These are phyloP conservation scores for Agrochola macilenta DNA, from an alignment of 2,888 invertebrate genomes.

Conservation along the genomic window DNA sequence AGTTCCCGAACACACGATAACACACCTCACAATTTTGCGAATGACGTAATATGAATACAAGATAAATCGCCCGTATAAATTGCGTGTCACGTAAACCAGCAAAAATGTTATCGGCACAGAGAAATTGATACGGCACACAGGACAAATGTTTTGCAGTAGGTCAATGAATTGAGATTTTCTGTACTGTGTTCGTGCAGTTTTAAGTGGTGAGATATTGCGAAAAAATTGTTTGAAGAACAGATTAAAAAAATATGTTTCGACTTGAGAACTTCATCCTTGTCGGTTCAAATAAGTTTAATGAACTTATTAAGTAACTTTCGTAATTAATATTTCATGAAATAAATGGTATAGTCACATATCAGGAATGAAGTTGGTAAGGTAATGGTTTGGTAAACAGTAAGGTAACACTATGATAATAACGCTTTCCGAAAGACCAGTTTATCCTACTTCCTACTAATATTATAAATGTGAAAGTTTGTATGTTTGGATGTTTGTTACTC, in stretches of 20 bases:
- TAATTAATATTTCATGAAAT: not conserved
- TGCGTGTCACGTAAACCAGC: conserved; percentile 88
- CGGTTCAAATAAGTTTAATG: not conserved
- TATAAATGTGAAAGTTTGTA: too few relatives aligned
- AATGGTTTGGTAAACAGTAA: not conserved
- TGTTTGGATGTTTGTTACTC: too few relatives aligned
- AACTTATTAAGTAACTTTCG: not conserved
- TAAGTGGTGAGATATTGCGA: not conserved
- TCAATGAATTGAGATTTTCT: conserved; percentile 77
- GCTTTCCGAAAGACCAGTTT: not conserved
- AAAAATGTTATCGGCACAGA: conserved; percentile 88
- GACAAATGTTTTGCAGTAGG: conserved; percentile 84
- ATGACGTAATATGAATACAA: conserved; percentile 87
- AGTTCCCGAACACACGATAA: conserved; percentile 81
- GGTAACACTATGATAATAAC: too few relatives aligned
- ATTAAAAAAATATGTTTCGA: not conserved
- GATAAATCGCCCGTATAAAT: conserved; percentile 89
- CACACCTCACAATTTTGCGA: conserved; percentile 86
- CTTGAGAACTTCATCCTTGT: not conserved
- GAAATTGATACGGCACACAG: conserved; percentile 84
- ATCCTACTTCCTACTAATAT: too few relatives aligned
- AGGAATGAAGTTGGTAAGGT: not conserved
- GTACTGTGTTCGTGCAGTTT: conserved; percentile 23
- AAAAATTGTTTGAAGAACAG: not conserved
- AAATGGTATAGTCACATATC: not conserved